Conservation (phyloP, 2,888 invertebrate species). For the Tinea trinotella region DNA sequence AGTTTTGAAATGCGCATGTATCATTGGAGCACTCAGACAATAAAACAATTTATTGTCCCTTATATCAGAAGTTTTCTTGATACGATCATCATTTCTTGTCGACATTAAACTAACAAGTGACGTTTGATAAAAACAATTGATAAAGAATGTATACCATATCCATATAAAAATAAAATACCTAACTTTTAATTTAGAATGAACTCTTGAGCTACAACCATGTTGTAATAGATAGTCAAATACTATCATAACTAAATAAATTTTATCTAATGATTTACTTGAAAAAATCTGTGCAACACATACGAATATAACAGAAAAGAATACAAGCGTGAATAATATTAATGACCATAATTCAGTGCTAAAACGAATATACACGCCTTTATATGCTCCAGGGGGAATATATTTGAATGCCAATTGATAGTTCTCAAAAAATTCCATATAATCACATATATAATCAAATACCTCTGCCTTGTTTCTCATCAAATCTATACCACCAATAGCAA, state of each 20-base stretch:
- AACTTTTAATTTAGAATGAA: constrained; percentile 29
- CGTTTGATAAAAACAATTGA: constrained; percentile 44
- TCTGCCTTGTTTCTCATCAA: constrained; percentile 38
- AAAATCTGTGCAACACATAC: constrained; percentile 26
- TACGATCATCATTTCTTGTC: constrained; percentile 23
- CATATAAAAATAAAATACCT: constrained; percentile 36
- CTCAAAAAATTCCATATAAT: constrained; percentile 32
- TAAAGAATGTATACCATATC: constrained; percentile 47
- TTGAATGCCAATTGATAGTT: constrained; percentile 31
- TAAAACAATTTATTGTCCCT: constrained; percentile 28
- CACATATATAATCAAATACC: constrained; percentile 42
- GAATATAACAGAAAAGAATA: constrained; percentile 27
- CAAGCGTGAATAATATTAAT: constrained; percentile 29
- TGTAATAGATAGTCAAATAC: constrained; percentile 41
- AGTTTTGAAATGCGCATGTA: constrained; percentile 21
- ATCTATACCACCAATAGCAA: constrained; percentile 37
- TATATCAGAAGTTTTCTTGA: constrained; percentile 23
- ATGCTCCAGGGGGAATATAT: constrained; percentile 31
- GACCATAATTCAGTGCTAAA: constrained; percentile 37
- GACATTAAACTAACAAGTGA: constrained; percentile 40
- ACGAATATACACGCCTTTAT: constrained; percentile 39
- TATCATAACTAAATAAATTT: constrained; percentile 29
- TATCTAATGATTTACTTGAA: constrained; percentile 25
- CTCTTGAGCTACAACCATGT: constrained; percentile 32
- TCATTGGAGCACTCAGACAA: constrained; percentile 6